Conservation (phyloP, 2,113 vertebrate species). For the Theristicus caerulescens region DNA sequence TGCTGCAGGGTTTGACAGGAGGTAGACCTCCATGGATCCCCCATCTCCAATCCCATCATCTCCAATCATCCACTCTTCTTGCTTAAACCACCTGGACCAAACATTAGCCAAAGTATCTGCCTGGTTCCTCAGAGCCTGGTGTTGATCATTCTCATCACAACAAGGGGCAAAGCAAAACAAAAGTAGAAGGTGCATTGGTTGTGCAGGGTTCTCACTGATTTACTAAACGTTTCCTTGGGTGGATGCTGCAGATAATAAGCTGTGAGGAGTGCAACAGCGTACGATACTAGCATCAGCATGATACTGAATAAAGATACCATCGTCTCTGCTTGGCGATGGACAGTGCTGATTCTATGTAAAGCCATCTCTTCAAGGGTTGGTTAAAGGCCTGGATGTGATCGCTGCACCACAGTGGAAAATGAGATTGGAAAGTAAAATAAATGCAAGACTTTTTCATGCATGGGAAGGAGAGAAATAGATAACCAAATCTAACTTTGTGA, state of each 20-base stretch:
- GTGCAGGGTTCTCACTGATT: background rate
- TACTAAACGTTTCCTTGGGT: background rate
- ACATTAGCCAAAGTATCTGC: background rate
- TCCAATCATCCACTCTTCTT: fast-evolving
- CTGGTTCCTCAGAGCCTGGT: background rate
- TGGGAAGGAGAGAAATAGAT: background rate
- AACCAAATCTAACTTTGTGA: background rate
- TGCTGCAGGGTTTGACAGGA: background rate
- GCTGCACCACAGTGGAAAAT: background rate
- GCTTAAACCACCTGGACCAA: background rate
- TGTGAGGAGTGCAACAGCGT: background rate
- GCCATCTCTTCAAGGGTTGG: background rate
- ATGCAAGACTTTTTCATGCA: background rate
- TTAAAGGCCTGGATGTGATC: background rate
- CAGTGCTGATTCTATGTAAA: background rate
- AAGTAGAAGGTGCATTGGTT: background rate
- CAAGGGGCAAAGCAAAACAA: background rate
- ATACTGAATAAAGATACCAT: background rate
- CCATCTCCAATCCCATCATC: background rate
- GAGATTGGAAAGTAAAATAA: background rate
- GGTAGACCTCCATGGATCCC: background rate
- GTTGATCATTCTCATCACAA: background rate
- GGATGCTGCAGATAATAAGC: background rate
- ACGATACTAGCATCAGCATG: background rate
- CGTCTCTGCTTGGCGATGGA: background rate